Evolutionary conservation across 2,888 invertebrate species (phyloP), one percentile per base, ranked within the genome.

Genomic region (Chrysomela aeneicollis): DNA sequence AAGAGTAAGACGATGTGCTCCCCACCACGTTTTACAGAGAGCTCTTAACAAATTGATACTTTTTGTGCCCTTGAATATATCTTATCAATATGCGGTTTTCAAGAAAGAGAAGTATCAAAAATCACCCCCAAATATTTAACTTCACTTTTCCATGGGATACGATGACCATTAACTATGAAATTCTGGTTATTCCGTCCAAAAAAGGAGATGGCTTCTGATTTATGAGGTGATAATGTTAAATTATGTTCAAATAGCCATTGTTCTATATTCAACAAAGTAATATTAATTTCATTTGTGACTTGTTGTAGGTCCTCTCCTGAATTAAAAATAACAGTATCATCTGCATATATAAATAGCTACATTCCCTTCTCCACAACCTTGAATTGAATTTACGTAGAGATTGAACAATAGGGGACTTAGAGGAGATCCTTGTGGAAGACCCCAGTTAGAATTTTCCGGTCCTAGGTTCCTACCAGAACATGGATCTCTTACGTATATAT

Each of bases 21-120:
- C 26, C 54, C 54, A 54, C 42, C 54, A 54, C 5, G 42, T 54
- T 10, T 22, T 42, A 15, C 54, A 54, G 22, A 54, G 2, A 19
- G 54, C 12, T 26, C 22, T 19, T 17, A 54, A 37, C n/a, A 37
- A n/a, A 17, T 54, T 54, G 21, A 54, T 37, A 4, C 54, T 19
- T 30, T 52, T 30, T 52, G 30, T 2, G 52, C 52, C 22, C 18
- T 52, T 5, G 10, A 17, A 2, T 22, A 18, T 12, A 52, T 52
- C 52, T 22, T 52, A 17, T 52, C 2, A 52, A 52, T 19, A 32
- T 54, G 54, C 0, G 54, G 37, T 42, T 54, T 54, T 18, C 54
- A 54, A 1, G 54, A 54, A 10, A 54, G 17, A 21, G 19, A 1
- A 37, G n/a, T 3, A 15, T 54, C 53, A 10, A 37, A 54, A 12